phyloP scores from a whole-genome alignment of 2,888 invertebrate genomes.

The Dryadula phaetusa region DNA sequence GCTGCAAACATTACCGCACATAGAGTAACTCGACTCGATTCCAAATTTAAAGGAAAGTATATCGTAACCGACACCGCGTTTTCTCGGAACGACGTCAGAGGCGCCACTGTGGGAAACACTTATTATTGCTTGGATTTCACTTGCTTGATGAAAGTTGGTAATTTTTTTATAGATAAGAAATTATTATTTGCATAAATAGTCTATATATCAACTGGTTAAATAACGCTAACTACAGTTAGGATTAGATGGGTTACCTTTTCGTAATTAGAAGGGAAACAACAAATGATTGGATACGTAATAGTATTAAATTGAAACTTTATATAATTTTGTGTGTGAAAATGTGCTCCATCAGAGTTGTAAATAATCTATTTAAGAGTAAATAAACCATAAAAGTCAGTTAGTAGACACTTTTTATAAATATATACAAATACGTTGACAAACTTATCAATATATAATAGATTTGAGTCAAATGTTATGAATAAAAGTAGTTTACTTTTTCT shows the following conservation, averaged over 20 bases:
- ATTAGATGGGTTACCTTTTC: background rate
- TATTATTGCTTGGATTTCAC: constrained; percentile 74
- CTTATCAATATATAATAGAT: too few species aligned
- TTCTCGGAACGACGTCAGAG: constrained; percentile 65
- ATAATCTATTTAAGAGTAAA: too few species aligned
- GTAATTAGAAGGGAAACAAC: too few species aligned
- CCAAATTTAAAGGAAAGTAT: constrained; percentile 70
- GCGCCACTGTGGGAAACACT: constrained; percentile 69
- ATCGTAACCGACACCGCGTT: constrained; percentile 56
- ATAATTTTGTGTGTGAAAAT: too few species aligned
- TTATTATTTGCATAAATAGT: background rate
- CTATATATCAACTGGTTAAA: background rate
- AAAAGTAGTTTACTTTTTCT: too few species aligned
- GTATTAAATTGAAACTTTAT: too few species aligned
- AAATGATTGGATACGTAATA: too few species aligned
- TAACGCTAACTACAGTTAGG: background rate
- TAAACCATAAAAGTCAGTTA: too few species aligned
- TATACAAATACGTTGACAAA: too few species aligned
- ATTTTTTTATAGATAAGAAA: background rate
- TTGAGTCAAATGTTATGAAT: too few species aligned
- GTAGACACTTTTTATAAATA: too few species aligned
- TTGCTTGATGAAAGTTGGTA: constrained; percentile 39
- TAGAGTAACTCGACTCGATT: constrained; percentile 54
- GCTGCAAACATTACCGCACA: constrained; percentile 46
- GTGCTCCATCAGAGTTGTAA: too few species aligned